These are phyloP conservation scores for Chymomyza procnemis DNA, from an alignment of 2,888 invertebrate genomes.

Conservation along the genomic window DNA sequence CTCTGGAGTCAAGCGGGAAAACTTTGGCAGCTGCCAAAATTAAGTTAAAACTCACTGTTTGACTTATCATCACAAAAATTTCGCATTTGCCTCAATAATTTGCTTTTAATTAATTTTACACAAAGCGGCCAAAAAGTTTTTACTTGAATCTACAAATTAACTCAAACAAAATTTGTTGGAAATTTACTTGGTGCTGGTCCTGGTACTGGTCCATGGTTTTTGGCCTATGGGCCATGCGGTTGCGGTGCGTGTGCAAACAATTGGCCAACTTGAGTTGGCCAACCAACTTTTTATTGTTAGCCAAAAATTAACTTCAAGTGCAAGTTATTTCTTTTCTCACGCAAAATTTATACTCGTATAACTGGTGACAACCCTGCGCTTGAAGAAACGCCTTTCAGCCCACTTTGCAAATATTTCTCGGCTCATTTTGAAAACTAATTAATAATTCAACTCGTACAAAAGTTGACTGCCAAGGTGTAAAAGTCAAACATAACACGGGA, in stretches of 20 bases:
- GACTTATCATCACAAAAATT: not conserved
- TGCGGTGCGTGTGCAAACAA: slow-evolving; percentile 39
- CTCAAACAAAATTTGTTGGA: slow-evolving; percentile 21
- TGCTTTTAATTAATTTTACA: slow-evolving; percentile 44
- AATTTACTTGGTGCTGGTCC: slow-evolving; percentile 22
- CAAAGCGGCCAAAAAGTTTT: slow-evolving; percentile 41
- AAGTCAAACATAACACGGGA: slow-evolving; percentile 2
- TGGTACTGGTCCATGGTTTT: not conserved
- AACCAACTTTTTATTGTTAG: slow-evolving; percentile 54
- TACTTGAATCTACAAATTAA: slow-evolving; percentile 1
- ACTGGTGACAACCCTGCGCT: not conserved
- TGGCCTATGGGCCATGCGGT: not conserved
- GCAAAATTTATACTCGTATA: slow-evolving; percentile 51
- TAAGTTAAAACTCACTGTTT: not conserved
- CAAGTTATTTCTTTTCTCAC: slow-evolving; percentile 34
- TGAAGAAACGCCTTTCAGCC: not conserved
- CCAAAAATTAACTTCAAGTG: slow-evolving; percentile 49
- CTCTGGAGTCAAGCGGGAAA: not conserved
- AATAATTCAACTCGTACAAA: slow-evolving; percentile 37
- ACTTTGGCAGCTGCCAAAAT: not conserved
- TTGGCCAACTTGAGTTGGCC: slow-evolving; percentile 46
- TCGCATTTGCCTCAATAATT: slow-evolving; percentile 32
- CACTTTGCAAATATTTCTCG: not conserved
- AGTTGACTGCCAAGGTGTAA: not conserved
- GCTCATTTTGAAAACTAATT: slow-evolving; percentile 45